Conservation (phyloP, 2,797 vertebrate species). For the Poecilia wingei region DNA sequence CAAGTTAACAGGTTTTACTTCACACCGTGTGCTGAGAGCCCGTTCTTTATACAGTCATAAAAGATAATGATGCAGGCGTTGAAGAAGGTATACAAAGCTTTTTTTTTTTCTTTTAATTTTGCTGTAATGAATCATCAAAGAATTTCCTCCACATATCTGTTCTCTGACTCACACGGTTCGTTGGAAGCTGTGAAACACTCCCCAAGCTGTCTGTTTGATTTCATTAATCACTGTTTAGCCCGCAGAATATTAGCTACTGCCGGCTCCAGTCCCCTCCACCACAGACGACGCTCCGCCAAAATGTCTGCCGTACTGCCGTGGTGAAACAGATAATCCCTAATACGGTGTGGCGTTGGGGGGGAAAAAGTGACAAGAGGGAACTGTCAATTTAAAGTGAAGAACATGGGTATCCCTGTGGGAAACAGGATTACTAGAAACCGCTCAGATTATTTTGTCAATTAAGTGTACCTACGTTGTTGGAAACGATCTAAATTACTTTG, state of each 20-base stretch:
- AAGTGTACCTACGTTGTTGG: neutral
- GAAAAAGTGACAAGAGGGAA: neutral
- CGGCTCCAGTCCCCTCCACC: neutral
- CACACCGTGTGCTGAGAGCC: neutral
- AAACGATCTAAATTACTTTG: neutral
- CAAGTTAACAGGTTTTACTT: neutral
- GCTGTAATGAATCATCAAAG: neutral
- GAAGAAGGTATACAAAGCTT: neutral
- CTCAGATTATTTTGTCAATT: neutral
- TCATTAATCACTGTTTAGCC: neutral
- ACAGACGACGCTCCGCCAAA: neutral
- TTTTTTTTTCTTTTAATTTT: neutral
- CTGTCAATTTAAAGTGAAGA: neutral
- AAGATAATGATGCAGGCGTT: neutral
- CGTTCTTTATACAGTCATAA: neutral
- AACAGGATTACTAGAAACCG: neutral
- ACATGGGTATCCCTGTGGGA: neutral
- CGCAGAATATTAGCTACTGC: neutral
- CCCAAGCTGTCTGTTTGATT: conserved; percentile 1
- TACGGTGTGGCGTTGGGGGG: neutral
- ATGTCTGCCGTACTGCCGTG: neutral
- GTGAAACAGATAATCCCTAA: neutral
- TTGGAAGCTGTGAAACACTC: conserved; percentile 1
- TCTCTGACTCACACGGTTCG: neutral
- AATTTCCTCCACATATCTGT: neutral